Evolutionary conservation across 2,888 invertebrate species (phyloP), one percentile per base, ranked within the genome.

Genomic region (Cheilosia grossa): DNA sequence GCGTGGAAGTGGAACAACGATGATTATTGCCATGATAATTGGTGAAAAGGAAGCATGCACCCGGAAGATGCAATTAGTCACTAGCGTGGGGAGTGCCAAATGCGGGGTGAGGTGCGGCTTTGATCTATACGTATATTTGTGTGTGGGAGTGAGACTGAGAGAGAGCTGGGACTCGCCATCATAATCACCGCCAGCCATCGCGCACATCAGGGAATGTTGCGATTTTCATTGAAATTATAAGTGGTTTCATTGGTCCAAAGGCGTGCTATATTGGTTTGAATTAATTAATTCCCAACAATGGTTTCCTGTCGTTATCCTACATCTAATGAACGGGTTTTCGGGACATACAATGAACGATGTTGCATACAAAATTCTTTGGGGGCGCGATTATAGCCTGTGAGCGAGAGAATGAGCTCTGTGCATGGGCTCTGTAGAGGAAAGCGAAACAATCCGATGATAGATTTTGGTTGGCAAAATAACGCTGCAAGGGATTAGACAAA

Each of bases 1-100:
- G 64, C 42, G 54, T 77, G 75, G 72, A 80, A 80, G 47, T 80
- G 69, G 74, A 80, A 54, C 66, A 70, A 51, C 47, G 47, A 70
- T 83, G 69, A 83, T 79, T 74, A 83, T 79, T 69, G 69, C 80
- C 49, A 75, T 64, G 75, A 77, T 81, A 81, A 81, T 80, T 85
- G 66, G 59, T 72, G 40, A 77, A 61, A 81, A 81, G 81, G 81
- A 81, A 72, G 81, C 85, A 77, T 77, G 74, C 80, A 85, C 61
- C 85, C 85, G 85, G 81, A 85, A 85, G 81, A 85, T 85, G 81
- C 81, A 85, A 85, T 85, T 85, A 85, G 85, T 81, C 72, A 85
- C 17, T 72, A n/a, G 77, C 21, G 54, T 49, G 53, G 30, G 27
- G 33, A 42, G 1, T 17, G 40, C 59, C 21, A 42, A n/a, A 42